These are phyloP conservation scores for Redunca redunca DNA, from an alignment of 2,113 vertebrate species.

Conservation along the genomic window DNA sequence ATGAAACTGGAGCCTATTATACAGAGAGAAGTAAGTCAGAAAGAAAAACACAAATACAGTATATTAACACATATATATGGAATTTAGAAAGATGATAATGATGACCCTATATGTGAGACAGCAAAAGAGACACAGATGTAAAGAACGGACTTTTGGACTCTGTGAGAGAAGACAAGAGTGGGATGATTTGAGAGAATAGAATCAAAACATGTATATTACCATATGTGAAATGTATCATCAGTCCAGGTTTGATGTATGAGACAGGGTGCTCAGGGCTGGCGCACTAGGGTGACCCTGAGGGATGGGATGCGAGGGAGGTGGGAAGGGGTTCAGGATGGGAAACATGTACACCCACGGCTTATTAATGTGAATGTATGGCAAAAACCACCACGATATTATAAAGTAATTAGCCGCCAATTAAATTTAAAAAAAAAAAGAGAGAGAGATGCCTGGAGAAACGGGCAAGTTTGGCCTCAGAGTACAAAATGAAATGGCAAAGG, in stretches of 20 bases:
- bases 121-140: not conserved
- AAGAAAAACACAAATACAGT: not conserved
- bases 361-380: not conserved
- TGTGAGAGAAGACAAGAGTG: not conserved
- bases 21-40: not conserved
- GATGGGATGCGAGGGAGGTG: not conserved
- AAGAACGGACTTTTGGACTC: not conserved
- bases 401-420: not conserved
- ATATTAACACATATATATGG: not conserved
- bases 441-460: not conserved
- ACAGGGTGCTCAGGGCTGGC: not conserved
- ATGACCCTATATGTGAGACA: rapidly evolving
- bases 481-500: not conserved
- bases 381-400: not conserved
- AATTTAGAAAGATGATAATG: not conserved
- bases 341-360: not conserved
- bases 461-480: not conserved
- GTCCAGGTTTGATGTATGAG: not conserved
- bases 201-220: not conserved
- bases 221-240: not conserved
- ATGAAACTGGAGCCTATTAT: not conserved
- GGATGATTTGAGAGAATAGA: not conserved
- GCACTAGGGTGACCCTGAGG: not conserved
- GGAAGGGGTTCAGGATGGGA: not conserved
- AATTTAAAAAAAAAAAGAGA: rapidly evolving